Evolutionary conservation across 2,113 vertebrate species (phyloP), one percentile per base, ranked within the genome.

Genomic region (Oceanodroma tethys): DNA sequence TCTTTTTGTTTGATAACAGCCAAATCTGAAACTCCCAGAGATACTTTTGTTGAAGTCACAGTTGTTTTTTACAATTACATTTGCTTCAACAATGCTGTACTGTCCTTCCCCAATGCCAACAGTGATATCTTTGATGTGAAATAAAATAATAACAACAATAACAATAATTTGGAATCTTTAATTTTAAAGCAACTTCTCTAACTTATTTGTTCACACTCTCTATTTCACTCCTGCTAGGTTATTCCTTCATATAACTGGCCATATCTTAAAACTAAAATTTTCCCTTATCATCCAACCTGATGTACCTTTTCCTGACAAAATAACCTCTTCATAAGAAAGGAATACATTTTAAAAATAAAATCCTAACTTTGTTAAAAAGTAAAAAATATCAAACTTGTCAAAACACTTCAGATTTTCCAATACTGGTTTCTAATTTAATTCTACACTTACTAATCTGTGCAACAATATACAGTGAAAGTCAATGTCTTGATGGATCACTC

Each of bases 401-500:
- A 93, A 95, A 91, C 42, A 93, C 34, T 81, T 75, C 78, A 96
- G 80, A 81, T 93, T 95, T 86, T 97, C 52, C 55, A 92, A 79
- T 52, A 80, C 16, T 81, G 62, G 29, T 80, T 95, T 95, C 92
- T 92, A 95, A 98, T 95, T 96, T 86, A 98, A 97, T 97, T 98
- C 93, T 94, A 85, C 95, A 95, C 93, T 98, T 96, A 92, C 89
- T 93, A 97, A 86, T 70, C 96, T 88, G 81, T 81, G 84, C 94
- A 97, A 98, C 96, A 97, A 97, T 92, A 96, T 96, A 97, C 86
- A 91, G 81, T 94, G 70, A 92, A 98, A 98, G 86, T 97, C 97
- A 97, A 70, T 95, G 97, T 93, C 97, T 96, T 98, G 98, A 98
- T 97, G 94, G 98, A 98, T 98, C 97, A 96, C 94, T 98, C 98